Evolutionary conservation across 2,888 invertebrate genomes (phyloP).

Genomic region (Coecobrya sp.): DNA sequence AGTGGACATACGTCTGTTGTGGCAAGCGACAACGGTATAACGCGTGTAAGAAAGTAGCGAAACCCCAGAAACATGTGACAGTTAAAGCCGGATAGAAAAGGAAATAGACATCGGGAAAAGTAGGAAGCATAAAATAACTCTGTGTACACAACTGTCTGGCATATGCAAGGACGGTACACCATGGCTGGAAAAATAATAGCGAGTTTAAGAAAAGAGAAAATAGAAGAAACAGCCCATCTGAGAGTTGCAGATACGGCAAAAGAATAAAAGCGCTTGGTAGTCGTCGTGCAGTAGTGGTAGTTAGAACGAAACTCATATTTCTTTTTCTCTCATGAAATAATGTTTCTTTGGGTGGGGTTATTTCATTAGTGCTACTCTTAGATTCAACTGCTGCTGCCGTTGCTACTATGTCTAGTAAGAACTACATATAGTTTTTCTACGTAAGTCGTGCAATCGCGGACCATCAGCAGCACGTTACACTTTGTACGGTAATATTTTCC

Average conservation of each 20-base stretch:
- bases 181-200: conserved; percentile 21
- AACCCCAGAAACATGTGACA: neutral
- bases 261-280: conserved; percentile 40
- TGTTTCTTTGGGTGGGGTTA: conserved; percentile 82
- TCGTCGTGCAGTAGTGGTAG: conserved; percentile 13
- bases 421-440: conserved; percentile 25
- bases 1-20: neutral
- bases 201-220: conserved; percentile 49
- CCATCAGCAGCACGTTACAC: conserved; percentile 55
- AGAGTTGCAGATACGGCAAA: conserved; percentile 71
- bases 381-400: conserved; percentile 62
- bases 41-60: neutral
- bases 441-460: conserved; percentile 2
- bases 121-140: neutral
- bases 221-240: conserved; percentile 78
- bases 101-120: neutral
- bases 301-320: conserved; percentile 71
- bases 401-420: neutral
- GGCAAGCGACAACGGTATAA: neutral
- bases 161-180: conserved; percentile 17
- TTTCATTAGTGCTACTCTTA: conserved; percentile 77
- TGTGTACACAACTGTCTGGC: neutral
- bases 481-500: conserved; percentile 16
- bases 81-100: neutral
- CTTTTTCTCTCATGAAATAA: conserved; percentile 77